Conservation (phyloP, 2,797 vertebrate species). For the Leptatherina wallacei region DNA sequence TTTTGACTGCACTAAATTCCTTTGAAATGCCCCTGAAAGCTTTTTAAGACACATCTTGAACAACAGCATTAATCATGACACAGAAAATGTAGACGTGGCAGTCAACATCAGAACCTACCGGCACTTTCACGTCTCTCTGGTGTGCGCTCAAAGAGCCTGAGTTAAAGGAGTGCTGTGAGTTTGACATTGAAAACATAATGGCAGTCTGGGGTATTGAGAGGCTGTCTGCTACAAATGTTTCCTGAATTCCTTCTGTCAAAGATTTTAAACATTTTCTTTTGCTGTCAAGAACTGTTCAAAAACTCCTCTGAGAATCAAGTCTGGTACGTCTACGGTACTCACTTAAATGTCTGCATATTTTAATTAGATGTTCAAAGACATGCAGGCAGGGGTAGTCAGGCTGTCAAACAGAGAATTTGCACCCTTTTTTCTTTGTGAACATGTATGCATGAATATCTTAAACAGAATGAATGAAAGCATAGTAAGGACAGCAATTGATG, state of each 20-base stretch:
- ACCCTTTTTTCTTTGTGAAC: neutral
- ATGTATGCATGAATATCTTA: neutral
- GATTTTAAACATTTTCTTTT: conserved; percentile 7
- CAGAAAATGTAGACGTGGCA: neutral
- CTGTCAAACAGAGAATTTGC: neutral
- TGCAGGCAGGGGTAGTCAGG: neutral
- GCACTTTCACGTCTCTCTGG: neutral
- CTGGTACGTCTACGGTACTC: neutral
- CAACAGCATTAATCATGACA: neutral
- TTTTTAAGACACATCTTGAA: neutral
- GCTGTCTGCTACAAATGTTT: conserved; percentile 28
- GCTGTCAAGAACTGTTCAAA: conserved; percentile 1
- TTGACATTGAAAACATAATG: conserved; percentile 44
- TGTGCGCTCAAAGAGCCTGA: conserved; percentile 2
- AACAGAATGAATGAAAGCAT: neutral
- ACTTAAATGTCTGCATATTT: neutral
- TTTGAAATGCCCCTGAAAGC: conserved; percentile 29
- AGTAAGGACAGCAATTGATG: neutral
- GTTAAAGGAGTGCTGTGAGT: neutral
- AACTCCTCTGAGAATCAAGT: conserved; percentile 15
- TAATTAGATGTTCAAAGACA: neutral
- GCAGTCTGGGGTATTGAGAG: conserved; percentile 25
- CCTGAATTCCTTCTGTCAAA: conserved; percentile 20
- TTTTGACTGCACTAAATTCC: conserved; percentile 6
- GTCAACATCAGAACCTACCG: conserved; percentile 4